phyloP scores from a whole-genome alignment of 1,140 invertebrate genomes.

The Camponotus pennsylvanicus region DNA sequence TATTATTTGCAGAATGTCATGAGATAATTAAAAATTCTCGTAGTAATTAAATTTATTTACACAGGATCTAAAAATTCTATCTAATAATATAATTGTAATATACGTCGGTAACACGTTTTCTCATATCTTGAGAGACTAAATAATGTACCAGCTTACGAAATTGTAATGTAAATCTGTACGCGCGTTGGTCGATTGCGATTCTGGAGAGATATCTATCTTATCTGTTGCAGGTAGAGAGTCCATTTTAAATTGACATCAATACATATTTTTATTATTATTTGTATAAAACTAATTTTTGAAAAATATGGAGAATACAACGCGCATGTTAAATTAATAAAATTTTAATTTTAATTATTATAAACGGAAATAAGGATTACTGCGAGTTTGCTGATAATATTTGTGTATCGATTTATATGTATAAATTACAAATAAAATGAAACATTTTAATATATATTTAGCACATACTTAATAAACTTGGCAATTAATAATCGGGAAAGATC shows the following conservation, averaged over 20 bases:
- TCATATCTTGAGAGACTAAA: not conserved
- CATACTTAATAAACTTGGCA: not conserved
- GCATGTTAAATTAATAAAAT: slow-evolving; percentile 16
- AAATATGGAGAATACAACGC: not conserved
- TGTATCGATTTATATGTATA: slow-evolving; percentile 2
- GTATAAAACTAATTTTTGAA: not conserved
- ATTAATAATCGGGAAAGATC: not conserved
- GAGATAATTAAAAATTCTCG: not conserved
- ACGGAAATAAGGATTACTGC: not conserved
- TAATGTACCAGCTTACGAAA: slow-evolving; percentile 45
- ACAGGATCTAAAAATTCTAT: not conserved
- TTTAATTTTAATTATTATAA: not conserved
- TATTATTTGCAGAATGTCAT: not conserved
- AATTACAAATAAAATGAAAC: not conserved
- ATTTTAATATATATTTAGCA: slow-evolving; percentile 13
- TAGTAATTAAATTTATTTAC: not conserved
- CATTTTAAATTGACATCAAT: not conserved
- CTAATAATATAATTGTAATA: not conserved
- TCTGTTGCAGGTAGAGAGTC: slow-evolving; percentile 13
- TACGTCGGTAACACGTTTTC: slow-evolving; percentile 15
- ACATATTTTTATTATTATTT: not conserved
- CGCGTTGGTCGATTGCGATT: not conserved
- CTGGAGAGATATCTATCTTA: slow-evolving; percentile 42
- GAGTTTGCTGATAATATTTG: not conserved
- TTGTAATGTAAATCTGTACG: slow-evolving; percentile 22